Evolutionary conservation across 2,888 invertebrate genomes (phyloP).

Genomic region (Netelia fuscicornis): DNA sequence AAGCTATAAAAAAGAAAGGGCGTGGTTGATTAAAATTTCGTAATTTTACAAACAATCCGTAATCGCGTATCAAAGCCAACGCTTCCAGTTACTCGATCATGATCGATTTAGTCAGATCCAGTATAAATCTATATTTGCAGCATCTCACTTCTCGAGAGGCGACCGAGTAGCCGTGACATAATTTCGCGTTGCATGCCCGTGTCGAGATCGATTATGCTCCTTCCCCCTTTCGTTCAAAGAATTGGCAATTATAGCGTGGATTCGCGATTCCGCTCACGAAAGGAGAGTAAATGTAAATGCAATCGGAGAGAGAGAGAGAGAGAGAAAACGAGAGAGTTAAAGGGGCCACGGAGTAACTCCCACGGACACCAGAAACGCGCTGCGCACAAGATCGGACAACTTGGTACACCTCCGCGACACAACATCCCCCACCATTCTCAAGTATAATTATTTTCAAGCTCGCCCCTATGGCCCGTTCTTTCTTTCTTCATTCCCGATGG

Average conservation of each 20-base stretch:
- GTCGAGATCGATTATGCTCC: neutral
- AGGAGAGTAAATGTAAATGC: conserved; percentile 12
- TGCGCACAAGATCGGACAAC: conserved; percentile 12
- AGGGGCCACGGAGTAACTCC: neutral
- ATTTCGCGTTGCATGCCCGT: conserved; percentile 36
- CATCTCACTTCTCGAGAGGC: neutral
- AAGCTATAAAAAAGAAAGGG: too few species aligned
- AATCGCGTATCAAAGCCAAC: neutral
- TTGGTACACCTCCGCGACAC: conserved; percentile 6
- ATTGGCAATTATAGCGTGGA: conserved; percentile 33
- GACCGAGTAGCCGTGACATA: conserved; percentile 49
- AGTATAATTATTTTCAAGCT: conserved; percentile 49
- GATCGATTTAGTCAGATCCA: neutral
- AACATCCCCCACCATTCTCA: neutral
- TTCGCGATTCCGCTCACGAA: conserved; percentile 25
- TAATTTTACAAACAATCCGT: too few species aligned
- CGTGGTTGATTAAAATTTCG: too few species aligned
- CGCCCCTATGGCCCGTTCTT: conserved; percentile 34
- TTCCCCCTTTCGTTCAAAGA: neutral
- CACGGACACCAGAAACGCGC: neutral
- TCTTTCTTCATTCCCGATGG: conserved; percentile 30
- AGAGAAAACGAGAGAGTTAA: neutral
- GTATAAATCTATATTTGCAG: neutral
- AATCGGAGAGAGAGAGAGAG: neutral
- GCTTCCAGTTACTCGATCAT: neutral